Base-by-base conservation (phyloP, 1,140 invertebrate species). In the Adelges cooleyi region DNA sequence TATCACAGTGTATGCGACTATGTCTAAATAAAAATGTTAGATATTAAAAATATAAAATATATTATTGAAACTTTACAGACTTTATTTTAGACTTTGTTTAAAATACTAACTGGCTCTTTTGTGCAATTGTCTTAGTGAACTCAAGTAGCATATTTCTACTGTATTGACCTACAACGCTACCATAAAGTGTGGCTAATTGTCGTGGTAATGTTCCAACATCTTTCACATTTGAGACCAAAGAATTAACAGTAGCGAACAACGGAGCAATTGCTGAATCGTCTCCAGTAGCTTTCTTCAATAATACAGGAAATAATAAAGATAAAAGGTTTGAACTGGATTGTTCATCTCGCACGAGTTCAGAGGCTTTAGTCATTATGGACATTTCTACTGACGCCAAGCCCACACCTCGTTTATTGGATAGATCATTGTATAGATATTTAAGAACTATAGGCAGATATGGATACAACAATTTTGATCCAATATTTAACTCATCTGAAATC, bases 251-350 rank as follows among this genome's bases (percentile, higher is more conserved):
- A 15, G 78, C 83, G 59, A 91, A 75, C 48, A 85, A 74, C 72
- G 83, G 83, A 66, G 79, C 74, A 51, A 81, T 78, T 25, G 77
- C 78, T 70, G 83, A 86, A 70, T 84, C 84, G 53, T 72, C 79
- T 67, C 70, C 69, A 15, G 38, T 68, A 25, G 80, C 77, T 73
- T 85, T 85, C 59, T 82, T 86, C 0, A 81, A 76, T 13, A 91
- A 76, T 56, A 90, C 82, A 1, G 90, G 89, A 44, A 94, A 70
- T 3, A 90, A 72, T 0, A 94, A 73, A 53, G 79, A 77, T 2
- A 92, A 72, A 11, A 93, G 74, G 8, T 78, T 49, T 50, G 66
- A 48, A 56, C 66, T 67, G 2, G 66, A 59, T 33, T 67, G 46
- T 62, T 67, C 27, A 42, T 67, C 48, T 18, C 22, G 29, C 2